Evolutionary conservation across 1,140 invertebrate genomes (phyloP), one percentile per base, ranked within the genome.

Genomic region (Nixonia krombeini): DNA sequence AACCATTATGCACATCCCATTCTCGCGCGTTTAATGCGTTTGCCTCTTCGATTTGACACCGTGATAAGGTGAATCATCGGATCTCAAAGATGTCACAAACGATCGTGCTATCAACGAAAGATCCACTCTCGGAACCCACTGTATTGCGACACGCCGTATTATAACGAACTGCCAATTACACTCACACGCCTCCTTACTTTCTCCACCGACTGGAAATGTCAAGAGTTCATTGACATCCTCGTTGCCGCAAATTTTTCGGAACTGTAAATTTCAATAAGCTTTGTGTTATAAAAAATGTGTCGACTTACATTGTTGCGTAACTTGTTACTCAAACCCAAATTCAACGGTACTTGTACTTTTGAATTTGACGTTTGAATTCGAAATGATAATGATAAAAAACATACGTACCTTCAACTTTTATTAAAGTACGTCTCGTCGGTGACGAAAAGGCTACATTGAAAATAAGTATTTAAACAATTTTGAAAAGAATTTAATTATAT

Each of bases 181-280:
- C 47, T 72, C 64, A 59, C 68, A 67, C 67, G 73, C 67, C 70
- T 72, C 46, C 59, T 64, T 73, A 75, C 78, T 78, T 80, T 80
- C 78, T 80, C 78, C 70, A 69, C 66, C 70, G 62, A 70, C 68
- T 77, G 66, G 58, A 81, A 78, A 79, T 81, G 77, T 81, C 79
- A 81, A 74, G 72, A 72, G 76, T 79, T 75, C 75, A 74, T 71
- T 76, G 75, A 78, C 72, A 73, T 72, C 65, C 50, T 59, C 35
- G 45, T 52, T 52, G 35, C 40, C 23, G 40, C 25, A 51, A 59
- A 3, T 53, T 53, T 53, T 53, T 53, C 18, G 50, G 38, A 42
- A 31, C 28, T 42, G 5, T 12, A 21, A 16, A 23, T 18, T 47
- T 35, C 15, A 18, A 47, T 17, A 1, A 16, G 18, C 26, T 47